Base-by-base conservation (phyloP, 2,888 invertebrate species). In the Sisyra terminalis region DNA sequence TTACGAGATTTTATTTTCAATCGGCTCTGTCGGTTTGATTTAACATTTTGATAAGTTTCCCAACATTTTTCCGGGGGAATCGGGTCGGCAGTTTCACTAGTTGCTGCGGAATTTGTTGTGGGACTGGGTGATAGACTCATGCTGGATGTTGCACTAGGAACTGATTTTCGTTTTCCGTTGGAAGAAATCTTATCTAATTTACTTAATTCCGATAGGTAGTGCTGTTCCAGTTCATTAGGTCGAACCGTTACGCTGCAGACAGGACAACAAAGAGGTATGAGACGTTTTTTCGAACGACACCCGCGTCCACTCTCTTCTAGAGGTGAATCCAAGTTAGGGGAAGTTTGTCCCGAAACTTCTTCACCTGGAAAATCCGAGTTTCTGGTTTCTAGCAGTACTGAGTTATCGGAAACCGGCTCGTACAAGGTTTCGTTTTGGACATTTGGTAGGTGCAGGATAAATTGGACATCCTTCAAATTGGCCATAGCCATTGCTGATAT, bases 241-340 rank as follows among this genome's bases (percentile, higher is more conserved):
- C 88, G 67, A 35, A 93, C 70, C 2, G 88, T 87, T 46, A 84
- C 75, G 47, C 89, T 83, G 59, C 93, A 93, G 1, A 87, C 82
- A 0, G 93, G 92, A 59, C 93, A 93, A 58, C 73, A 83, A n/a
- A 74, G 70, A 10, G 79, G 71, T 6, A 69, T 58, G 45, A 73
- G 72, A 58, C 71, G 72, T 52, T 70, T 71, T 45, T 76, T 67
- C 53, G 65, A 72, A 49, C 77, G 63, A 46, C 60, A 63, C 29
- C 60, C 60, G 43, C 61, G 55, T 40, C 58, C 57, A 44, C 54
- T 54, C 48, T 61, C 62, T 50, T 61, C 60, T 11, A 15, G 13
- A 8, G 14, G 30, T 2, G 24, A n/a, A n/a, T n/a, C n/a, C n/a
- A n/a, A 16, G 3, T 13, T 17, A 7, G 13, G 6, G 14, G 17